Conservation (phyloP, 64 coral and sea anemone species). For the Astreopora myriophthalma region DNA sequence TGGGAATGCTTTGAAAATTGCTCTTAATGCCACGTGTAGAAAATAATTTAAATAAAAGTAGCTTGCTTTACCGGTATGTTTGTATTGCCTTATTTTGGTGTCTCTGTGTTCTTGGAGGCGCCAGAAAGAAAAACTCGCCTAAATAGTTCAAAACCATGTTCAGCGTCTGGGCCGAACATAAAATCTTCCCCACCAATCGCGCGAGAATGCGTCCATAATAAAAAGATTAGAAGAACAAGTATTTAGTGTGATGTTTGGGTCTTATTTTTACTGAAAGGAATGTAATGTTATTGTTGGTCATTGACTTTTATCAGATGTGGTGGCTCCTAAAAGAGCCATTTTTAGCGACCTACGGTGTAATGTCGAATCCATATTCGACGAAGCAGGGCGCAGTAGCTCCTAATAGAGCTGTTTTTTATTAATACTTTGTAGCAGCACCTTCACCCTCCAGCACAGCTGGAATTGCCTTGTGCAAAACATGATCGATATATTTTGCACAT, state of each 20-base stretch:
- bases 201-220: too few species aligned
- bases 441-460: neutral
- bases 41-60: neutral
- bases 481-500: neutral
- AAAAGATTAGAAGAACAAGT: too few species aligned
- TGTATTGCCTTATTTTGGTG: neutral
- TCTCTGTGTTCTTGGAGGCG: too few species aligned
- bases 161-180: too few species aligned
- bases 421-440: constrained; percentile 3
- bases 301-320: neutral
- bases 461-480: neutral
- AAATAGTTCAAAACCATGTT: too few species aligned
- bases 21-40: neutral
- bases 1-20: neutral
- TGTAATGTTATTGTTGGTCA: neutral
- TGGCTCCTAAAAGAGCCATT: neutral
- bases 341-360: neutral
- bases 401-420: neutral
- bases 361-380: neutral
- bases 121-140: too few species aligned
- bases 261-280: too few species aligned
- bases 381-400: neutral
- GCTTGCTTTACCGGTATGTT: neutral
- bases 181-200: too few species aligned
- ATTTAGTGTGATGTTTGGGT: too few species aligned